Percentiles rank a stretch among this genome's conserved stretches.
Evolutionary conservation across 2,797 vertebrate genomes (phyloP).

Genomic region (Darevskia mixta): DNA sequence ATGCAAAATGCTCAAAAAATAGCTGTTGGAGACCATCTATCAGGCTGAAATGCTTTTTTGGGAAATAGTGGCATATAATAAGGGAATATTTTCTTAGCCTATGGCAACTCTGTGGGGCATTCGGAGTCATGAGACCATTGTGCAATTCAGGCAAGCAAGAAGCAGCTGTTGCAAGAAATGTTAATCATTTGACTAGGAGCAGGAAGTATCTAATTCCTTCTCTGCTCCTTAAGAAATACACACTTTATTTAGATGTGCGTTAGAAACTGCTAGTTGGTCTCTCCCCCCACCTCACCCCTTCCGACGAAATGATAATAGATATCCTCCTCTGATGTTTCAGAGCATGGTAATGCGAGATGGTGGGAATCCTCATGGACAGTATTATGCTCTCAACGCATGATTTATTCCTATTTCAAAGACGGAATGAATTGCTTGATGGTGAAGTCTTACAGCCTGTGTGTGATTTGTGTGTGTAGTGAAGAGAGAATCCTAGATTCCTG

Average conservation of each 20-base stretch:
- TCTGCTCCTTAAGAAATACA: not conserved
- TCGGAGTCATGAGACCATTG: not conserved
- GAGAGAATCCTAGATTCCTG: not conserved
- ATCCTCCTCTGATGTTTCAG: not conserved
- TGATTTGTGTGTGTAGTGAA: not conserved
- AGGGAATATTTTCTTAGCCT: not conserved
- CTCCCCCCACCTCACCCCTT: not conserved
- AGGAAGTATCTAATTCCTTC: not conserved
- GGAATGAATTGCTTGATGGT: not conserved
- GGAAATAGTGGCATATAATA: not conserved
- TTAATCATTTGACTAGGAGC: not conserved
- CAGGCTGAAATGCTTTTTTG: not conserved
- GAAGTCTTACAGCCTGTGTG: not conserved
- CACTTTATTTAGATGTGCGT: not conserved
- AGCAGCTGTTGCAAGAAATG: constrained; percentile 18
- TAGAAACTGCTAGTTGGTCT: not conserved
- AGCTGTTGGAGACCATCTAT: not conserved
- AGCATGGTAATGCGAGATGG: not conserved
- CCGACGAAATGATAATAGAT: not conserved
- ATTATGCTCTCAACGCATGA: not conserved
- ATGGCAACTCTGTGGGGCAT: not conserved
- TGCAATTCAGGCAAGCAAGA: constrained; percentile 21
- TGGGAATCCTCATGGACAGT: not conserved
- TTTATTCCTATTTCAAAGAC: not conserved
- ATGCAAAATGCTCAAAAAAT: not conserved